These are phyloP conservation scores for Amaurobius ferox DNA, from an alignment of 2,888 invertebrate species.

Conservation along the genomic window DNA sequence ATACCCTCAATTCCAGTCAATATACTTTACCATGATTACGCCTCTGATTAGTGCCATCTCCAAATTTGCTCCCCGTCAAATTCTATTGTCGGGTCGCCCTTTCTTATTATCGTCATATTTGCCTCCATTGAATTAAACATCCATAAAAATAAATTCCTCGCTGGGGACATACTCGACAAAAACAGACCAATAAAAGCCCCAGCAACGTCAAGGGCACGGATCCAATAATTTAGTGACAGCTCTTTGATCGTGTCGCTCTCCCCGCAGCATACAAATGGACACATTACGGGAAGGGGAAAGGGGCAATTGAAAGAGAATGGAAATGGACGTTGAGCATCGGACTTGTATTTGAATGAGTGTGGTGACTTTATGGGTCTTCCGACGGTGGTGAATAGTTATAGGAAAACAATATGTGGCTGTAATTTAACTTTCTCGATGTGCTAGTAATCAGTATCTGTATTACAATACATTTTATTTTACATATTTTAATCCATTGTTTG, in stretches of 20 bases:
- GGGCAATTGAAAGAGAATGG: not conserved
- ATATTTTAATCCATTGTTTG: too few relatives aligned
- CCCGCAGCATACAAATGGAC: constrained; percentile 35
- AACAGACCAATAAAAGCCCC: constrained; percentile 43
- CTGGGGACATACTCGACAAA: constrained; percentile 32
- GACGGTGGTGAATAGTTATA: not conserved
- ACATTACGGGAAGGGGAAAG: constrained; percentile 2
- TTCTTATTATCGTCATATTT: constrained; percentile 19
- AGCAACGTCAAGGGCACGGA: not conserved
- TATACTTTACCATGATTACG: constrained; percentile 1
- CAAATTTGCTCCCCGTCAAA: too few relatives aligned
- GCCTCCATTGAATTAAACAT: constrained; percentile 67
- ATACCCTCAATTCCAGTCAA: too few relatives aligned
- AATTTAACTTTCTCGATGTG: too few relatives aligned
- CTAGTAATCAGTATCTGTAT: too few relatives aligned
- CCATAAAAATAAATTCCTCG: constrained; percentile 65
- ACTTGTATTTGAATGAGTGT: not conserved
- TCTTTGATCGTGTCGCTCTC: constrained; percentile 16
- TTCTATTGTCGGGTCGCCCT: not conserved
- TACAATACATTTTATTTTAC: too few relatives aligned
- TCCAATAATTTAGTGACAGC: constrained; percentile 23
- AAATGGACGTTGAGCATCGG: not conserved
- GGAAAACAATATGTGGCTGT: too few relatives aligned
- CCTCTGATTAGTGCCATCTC: not conserved
- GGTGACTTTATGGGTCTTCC: constrained; percentile 22